A percentile compares a stretch with the other conserved stretches of the same genome.
These are phyloP conservation scores for Clarias platycephalus DNA, from an alignment of 2,797 vertebrate genomes.

Conservation along the genomic window DNA sequence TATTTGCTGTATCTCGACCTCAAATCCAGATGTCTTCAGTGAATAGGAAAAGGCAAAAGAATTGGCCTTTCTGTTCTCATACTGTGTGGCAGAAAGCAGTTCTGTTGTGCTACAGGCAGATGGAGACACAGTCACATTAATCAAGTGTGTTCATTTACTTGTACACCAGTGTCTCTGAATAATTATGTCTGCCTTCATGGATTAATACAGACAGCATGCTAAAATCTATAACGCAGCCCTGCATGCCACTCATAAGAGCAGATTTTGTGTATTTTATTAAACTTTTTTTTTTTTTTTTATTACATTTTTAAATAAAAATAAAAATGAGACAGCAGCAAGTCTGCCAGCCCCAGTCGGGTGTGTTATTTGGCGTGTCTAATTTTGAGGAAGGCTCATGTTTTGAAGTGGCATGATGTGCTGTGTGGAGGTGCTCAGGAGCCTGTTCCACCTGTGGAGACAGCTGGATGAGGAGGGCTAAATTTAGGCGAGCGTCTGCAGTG, in stretches of 20 bases:
- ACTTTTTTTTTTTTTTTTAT: neutral
- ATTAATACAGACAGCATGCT: slow-evolving; percentile 18
- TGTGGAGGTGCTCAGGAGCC: slow-evolving; percentile 25
- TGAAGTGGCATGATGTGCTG: slow-evolving; percentile 23
- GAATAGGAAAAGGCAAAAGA: neutral
- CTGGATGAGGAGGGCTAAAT: slow-evolving; percentile 53
- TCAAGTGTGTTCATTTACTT: neutral
- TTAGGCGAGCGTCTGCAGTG: slow-evolving; percentile 45
- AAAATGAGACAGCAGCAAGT: neutral
- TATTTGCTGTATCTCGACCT: neutral
- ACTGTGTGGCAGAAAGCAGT: neutral
- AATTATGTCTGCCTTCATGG: neutral
- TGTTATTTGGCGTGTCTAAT: slow-evolving; percentile 27
- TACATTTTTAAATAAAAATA: neutral
- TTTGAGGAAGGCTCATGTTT: slow-evolving; percentile 10
- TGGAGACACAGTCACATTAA: slow-evolving; percentile 43
- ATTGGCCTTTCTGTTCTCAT: neutral
- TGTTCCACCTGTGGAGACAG: slow-evolving; percentile 53
- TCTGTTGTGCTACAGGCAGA: slow-evolving; percentile 32
- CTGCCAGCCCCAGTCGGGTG: neutral
- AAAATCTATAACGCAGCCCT: neutral
- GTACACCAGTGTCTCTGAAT: neutral
- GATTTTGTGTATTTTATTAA: neutral
- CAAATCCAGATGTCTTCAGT: neutral
- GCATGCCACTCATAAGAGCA: neutral